These are phyloP conservation scores for Anorthoa munda DNA, from an alignment of 2,888 invertebrate genomes.

Conservation along the genomic window DNA sequence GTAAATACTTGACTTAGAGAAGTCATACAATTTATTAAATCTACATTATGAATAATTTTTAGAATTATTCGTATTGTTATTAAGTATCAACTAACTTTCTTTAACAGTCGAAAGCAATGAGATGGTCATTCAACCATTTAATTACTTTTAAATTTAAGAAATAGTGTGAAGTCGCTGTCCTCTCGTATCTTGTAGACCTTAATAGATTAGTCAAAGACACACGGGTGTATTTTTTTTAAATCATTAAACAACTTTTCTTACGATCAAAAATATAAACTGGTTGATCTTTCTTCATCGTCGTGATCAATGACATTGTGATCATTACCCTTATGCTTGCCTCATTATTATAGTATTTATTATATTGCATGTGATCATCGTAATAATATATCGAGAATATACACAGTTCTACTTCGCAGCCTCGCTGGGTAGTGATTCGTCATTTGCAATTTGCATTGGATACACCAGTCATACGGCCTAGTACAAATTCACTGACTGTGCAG, in stretches of 20 bases:
- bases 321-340: not conserved
- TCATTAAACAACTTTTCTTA: no score
- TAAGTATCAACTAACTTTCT: not conserved
- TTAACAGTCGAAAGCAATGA: not conserved
- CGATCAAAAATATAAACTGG: not conserved
- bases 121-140: not conserved
- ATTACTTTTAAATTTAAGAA: not conserved
- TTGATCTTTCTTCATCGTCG: not conserved
- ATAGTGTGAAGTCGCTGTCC: not conserved
- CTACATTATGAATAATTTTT: not conserved
- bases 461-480: slow-evolving; percentile 55
- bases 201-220: no score
- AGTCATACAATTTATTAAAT: slow-evolving; percentile 34
- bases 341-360: not conserved
- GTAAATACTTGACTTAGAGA: slow-evolving; percentile 66
- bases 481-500: slow-evolving; percentile 37
- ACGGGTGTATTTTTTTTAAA: no score
- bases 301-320: not conserved
- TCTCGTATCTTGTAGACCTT: not conserved
- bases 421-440: slow-evolving; percentile 65
- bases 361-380: not conserved
- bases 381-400: slow-evolving; percentile 10
- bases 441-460: slow-evolving; percentile 73
- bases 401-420: slow-evolving; percentile 20
- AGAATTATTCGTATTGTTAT: not conserved